Conservation (phyloP, 53 echinoderm and acorn worm genomes). For the Echinarachnius parma region DNA sequence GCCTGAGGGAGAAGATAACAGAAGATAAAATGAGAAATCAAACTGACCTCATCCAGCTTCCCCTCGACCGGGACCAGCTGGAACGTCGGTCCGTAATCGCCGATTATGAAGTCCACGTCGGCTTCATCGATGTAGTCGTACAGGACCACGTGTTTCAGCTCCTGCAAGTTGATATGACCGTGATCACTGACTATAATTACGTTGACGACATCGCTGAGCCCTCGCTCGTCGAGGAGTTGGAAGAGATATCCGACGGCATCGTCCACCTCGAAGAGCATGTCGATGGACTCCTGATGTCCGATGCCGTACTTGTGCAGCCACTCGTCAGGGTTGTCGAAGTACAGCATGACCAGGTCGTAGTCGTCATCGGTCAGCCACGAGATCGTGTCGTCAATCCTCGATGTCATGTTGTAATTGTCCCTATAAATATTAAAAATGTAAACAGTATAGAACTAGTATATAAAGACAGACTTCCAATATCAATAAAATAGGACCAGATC, state of each 20-base stretch:
- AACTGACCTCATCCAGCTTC: constrained; percentile 54
- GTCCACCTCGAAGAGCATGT: constrained; percentile 55
- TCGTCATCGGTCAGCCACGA: constrained; percentile 71
- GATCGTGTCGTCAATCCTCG: constrained; percentile 51
- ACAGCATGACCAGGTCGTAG: constrained; percentile 65
- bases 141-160: constrained; percentile 35
- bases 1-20: too few relatives aligned
- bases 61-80: constrained; percentile 64
- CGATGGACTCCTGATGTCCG: constrained; percentile 38
- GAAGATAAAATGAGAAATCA: too few relatives aligned
- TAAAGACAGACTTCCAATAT: too few relatives aligned
- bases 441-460: too few relatives aligned
- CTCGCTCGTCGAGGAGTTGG: constrained; percentile 28
- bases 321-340: constrained; percentile 65
- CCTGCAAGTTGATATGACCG: constrained; percentile 47
- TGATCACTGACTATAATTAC: constrained; percentile 73
- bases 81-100: constrained; percentile 66
- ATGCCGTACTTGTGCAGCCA: constrained; percentile 68
- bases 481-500: too few relatives aligned
- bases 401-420: constrained; percentile 28
- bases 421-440: too few relatives aligned
- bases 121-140: constrained; percentile 74
- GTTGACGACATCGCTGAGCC: constrained; percentile 49
- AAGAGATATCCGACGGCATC: constrained; percentile 65
- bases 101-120: constrained; percentile 70